These are phyloP conservation scores for Brevimyrus niger DNA, from an alignment of 2,113 vertebrate genomes.

Conservation along the genomic window DNA sequence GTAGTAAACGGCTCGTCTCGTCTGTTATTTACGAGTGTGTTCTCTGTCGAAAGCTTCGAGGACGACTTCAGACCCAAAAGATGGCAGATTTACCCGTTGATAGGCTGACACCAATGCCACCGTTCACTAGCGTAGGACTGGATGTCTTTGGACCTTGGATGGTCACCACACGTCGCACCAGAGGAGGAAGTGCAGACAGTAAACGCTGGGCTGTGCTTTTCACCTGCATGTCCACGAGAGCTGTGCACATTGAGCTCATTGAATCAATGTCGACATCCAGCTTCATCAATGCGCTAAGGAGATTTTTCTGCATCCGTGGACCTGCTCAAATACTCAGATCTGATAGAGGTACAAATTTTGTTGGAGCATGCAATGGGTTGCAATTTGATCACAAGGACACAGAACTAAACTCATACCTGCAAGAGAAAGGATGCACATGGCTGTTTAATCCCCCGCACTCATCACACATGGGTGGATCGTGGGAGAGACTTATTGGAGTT, in stretches of 20 bases:
- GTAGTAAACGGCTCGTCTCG: too few species aligned
- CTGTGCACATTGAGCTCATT: slow-evolving; percentile 22
- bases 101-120: slow-evolving; percentile 21
- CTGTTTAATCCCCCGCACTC: slow-evolving; percentile 19
- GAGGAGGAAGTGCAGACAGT: background rate
- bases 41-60: too few species aligned
- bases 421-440: slow-evolving; percentile 16
- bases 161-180: background rate
- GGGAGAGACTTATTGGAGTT: slow-evolving; percentile 16
- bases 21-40: too few species aligned
- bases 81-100: slow-evolving; percentile 21
- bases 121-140: slow-evolving; percentile 31
- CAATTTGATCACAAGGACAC: background rate
- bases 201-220: slow-evolving; percentile 26
- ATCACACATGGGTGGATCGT: slow-evolving; percentile 21
- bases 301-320: slow-evolving; percentile 18
- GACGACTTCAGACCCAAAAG: too few species aligned
- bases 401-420: background rate
- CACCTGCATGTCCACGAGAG: slow-evolving; percentile 18
- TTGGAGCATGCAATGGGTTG: slow-evolving; percentile 12
- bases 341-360: slow-evolving; percentile 1
- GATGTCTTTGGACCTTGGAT: slow-evolving; percentile 34
- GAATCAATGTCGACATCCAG: slow-evolving; percentile 26
- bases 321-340: slow-evolving; percentile 3
- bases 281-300: slow-evolving; percentile 17